Base-by-base conservation (phyloP, 2,888 invertebrate genomes). In the Caenorhabditis parvicauda region DNA sequence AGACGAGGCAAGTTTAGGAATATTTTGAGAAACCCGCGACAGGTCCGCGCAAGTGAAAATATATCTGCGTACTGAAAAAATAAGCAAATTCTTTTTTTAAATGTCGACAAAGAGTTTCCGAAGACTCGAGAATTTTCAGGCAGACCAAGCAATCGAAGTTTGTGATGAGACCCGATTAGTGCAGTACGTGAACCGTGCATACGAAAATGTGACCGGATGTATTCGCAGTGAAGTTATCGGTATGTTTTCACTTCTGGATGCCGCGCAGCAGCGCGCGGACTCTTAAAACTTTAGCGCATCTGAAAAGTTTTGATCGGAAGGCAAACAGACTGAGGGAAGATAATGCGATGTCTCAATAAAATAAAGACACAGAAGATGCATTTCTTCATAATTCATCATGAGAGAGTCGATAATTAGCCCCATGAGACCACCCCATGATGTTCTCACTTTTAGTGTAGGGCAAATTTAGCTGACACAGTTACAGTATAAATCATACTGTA, bases 181-280 rank as follows among this genome's bases (percentile, higher is more conserved):
- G 67, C 81, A 84, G 81, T 84, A 82, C 76, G 84, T 84, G 49
- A 84, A 84, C 65, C 80, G 81, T 12, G 83, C 83, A 3, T 83
- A 82, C 71, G 84, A 84, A 71, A 70, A 79, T 25, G 58, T 82
- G 51, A 82, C 82, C 28, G 84, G 84, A 6, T 82, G 80, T 69
- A 74, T 74, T 9, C 75, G 81, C 44, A 79, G 81, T n/a, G 84
- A 84, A 57, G 72, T 72, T 14, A 61, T 72, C 37, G 72, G 72
- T 59, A 21, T 19, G 45, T 46, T 22, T 35, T 12, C 14, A 9
- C n/a, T n/a, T n/a, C n/a, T n/a, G n/a, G n/a, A n/a, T n/a, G n/a
- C n/a, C n/a, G n/a, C n/a, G 35, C 35, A 35, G n/a, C 12, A 12
- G 12, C 35, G 12, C 35, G 14, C n/a, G 35, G n/a, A 12, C n/a